Conservation (phyloP, 2,113 vertebrate genomes). For the Diphyllodes magnificus region DNA sequence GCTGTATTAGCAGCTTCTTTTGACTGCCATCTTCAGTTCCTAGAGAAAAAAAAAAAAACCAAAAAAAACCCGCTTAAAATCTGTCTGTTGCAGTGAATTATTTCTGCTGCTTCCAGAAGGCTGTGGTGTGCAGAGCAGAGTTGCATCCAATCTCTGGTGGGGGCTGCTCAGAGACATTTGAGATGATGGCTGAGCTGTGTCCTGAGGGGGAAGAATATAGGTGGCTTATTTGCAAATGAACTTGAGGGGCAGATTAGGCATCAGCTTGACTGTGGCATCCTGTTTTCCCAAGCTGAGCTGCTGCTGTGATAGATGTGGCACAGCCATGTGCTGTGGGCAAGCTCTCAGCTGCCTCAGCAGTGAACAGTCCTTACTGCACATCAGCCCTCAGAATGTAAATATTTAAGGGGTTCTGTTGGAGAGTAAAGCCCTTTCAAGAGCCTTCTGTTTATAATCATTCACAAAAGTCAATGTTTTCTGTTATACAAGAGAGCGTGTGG, state of each 20-base stretch:
- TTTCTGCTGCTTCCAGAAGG: not conserved
- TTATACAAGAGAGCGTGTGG: not conserved
- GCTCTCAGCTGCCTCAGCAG: not conserved
- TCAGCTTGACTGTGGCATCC: not conserved
- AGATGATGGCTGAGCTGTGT: not conserved
- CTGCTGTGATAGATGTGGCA: not conserved
- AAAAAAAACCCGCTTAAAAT: not conserved
- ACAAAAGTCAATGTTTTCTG: constrained; percentile 40
- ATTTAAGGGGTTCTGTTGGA: constrained; percentile 40
- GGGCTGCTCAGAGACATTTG: not conserved
- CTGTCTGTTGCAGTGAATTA: not conserved
- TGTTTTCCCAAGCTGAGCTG: not conserved
- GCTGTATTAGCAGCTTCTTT: not conserved
- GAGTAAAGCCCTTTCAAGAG: constrained; percentile 44
- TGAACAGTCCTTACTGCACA: not conserved
- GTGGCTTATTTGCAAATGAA: not conserved
- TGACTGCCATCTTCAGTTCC: not conserved
- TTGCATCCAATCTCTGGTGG: not conserved
- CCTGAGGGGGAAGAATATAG: not conserved
- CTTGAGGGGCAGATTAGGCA: not conserved
- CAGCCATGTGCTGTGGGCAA: not conserved
- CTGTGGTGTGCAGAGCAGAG: not conserved
- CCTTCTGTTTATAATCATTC: constrained; percentile 57
- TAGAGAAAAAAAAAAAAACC: not conserved
- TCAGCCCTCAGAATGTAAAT: constrained; percentile 51